A percentile compares a stretch with the other conserved stretches of the same genome.
Conservation (phyloP, 2,113 vertebrate genomes). For the Nipponia nippon region DNA sequence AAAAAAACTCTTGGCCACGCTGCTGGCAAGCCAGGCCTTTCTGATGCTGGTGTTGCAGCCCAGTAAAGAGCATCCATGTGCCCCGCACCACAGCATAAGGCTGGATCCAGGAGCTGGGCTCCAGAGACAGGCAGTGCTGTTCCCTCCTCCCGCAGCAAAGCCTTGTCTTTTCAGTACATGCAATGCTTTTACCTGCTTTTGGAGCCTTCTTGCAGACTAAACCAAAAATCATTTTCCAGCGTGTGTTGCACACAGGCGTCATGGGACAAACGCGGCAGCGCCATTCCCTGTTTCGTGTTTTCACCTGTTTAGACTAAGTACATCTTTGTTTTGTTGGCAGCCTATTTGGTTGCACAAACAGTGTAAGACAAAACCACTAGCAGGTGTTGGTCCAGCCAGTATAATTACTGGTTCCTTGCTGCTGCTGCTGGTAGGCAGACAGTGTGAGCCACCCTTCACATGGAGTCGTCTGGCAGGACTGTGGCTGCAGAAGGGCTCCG, state of each 20-base stretch:
- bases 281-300: background rate
- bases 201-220: background rate
- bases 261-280: background rate
- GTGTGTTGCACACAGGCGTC: background rate
- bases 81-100: background rate
- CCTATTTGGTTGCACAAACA: slow-evolving; percentile 23
- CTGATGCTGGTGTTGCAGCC: background rate
- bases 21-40: background rate
- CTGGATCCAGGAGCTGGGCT: background rate
- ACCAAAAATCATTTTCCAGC: background rate
- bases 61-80: background rate
- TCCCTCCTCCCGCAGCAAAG: background rate
- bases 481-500: background rate
- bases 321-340: slow-evolving; percentile 34
- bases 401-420: slow-evolving; percentile 26
- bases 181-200: background rate
- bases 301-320: slow-evolving; percentile 9
- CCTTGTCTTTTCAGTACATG: background rate
- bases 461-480: background rate
- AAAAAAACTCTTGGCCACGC: rapidly evolving
- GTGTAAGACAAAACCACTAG: slow-evolving; percentile 46
- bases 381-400: slow-evolving; percentile 50
- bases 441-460: background rate
- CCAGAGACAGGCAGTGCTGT: background rate
- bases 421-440: slow-evolving; percentile 18